Conservation (phyloP, 2,888 invertebrate genomes). For the Gonocerus acuteangulatus region DNA sequence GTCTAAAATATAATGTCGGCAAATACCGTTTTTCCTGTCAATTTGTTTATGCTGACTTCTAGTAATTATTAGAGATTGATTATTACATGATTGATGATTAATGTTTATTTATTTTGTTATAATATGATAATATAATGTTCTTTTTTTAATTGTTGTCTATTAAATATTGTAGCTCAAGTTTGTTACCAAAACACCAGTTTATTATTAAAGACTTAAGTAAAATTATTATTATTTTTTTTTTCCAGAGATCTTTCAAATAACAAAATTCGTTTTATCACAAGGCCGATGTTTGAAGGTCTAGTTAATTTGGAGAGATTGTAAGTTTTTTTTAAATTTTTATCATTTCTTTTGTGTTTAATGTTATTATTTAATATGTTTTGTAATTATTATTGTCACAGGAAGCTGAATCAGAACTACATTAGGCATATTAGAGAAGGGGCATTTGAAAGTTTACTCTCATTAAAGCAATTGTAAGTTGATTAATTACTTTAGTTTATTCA, state of each 20-base stretch:
- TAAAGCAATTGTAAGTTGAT: slow-evolving; percentile 71
- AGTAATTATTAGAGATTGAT: too few species aligned
- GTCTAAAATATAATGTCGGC: too few species aligned
- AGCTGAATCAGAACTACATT: slow-evolving; percentile 65
- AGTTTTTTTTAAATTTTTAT: slow-evolving; percentile 49
- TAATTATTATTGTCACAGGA: slow-evolving; percentile 42
- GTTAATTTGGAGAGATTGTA: slow-evolving; percentile 60
- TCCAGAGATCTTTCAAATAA: slow-evolving; percentile 58
- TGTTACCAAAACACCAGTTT: too few species aligned
- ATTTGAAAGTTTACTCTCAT: slow-evolving; percentile 58
- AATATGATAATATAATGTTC: too few species aligned
- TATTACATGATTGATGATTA: too few species aligned
- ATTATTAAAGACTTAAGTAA: too few species aligned
- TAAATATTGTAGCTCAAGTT: too few species aligned
- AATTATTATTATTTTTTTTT: neutral
- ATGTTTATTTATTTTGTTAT: too few species aligned
- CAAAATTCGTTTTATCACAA: slow-evolving; percentile 59
- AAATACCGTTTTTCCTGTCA: too few species aligned
- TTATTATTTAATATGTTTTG: slow-evolving; percentile 12
- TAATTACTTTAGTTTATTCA: slow-evolving; percentile 4
- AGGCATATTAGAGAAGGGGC: slow-evolving; percentile 61
- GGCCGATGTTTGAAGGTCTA: slow-evolving; percentile 61
- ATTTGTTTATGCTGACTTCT: too few species aligned
- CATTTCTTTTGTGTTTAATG: slow-evolving; percentile 36
- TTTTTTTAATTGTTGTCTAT: too few species aligned